Conservation (phyloP, 2,888 invertebrate species). For the Melipona bicolor region DNA sequence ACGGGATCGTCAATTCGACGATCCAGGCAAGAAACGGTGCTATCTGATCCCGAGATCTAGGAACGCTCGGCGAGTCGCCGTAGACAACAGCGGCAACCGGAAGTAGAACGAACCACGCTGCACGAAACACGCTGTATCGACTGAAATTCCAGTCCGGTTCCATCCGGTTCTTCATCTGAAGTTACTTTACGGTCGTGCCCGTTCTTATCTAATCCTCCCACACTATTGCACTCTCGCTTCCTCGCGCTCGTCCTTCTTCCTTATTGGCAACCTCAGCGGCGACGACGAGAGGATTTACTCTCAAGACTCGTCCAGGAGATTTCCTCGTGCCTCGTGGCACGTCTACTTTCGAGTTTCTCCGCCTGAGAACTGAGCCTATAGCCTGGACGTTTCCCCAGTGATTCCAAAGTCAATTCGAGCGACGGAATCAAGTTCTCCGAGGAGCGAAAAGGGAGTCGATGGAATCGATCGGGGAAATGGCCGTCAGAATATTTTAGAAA, state of each 20-base stretch:
- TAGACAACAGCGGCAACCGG: slow-evolving; percentile 16
- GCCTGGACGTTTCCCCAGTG: background rate
- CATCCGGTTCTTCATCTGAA: slow-evolving; percentile 44
- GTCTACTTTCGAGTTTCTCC: background rate
- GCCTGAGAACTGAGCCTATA: background rate
- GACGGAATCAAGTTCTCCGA: background rate
- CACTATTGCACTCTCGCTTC: slow-evolving; percentile 7
- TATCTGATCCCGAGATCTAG: slow-evolving; percentile 15
- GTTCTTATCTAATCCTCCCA: slow-evolving; percentile 28
- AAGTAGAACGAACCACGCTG: slow-evolving; percentile 3
- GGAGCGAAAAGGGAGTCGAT: background rate
- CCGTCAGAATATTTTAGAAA: background rate
- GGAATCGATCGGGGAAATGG: background rate
- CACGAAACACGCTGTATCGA: slow-evolving; percentile 37
- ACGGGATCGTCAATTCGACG: background rate
- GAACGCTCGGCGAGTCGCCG: background rate
- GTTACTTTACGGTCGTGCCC: slow-evolving; percentile 31
- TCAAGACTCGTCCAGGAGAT: background rate
- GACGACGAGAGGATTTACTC: slow-evolving; percentile 11
- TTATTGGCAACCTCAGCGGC: slow-evolving; percentile 18
- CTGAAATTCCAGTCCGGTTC: slow-evolving; percentile 29
- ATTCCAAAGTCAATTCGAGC: background rate
- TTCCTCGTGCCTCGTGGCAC: background rate
- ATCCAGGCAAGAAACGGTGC: background rate
- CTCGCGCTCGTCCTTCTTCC: background rate